A percentile compares a stretch with the other conserved stretches of the same genome.
Evolutionary conservation across 2,113 vertebrate species (phyloP).

Genomic region (Haemorhous mexicanus): DNA sequence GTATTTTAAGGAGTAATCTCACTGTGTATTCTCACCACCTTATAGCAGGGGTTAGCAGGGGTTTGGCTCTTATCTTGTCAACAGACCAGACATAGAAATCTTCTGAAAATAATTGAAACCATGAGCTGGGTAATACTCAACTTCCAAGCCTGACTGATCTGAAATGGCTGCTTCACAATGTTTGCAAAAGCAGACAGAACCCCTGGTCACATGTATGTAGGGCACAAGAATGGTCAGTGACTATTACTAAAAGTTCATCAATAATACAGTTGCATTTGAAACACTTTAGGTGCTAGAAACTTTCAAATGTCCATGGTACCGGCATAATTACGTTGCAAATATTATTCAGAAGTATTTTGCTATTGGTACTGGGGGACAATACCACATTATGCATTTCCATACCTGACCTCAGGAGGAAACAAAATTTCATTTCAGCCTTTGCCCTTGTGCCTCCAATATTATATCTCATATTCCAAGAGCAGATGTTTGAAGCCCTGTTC

Average conservation of each 20-base stretch:
- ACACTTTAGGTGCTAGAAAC: background rate
- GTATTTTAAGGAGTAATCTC: background rate
- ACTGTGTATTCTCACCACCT: background rate
- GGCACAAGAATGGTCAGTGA: background rate
- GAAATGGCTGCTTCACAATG: background rate
- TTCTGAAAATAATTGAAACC: constrained; percentile 7
- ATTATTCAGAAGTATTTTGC: background rate
- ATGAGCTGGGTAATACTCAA: background rate
- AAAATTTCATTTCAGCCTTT: background rate
- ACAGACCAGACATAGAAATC: background rate
- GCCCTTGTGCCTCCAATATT: background rate
- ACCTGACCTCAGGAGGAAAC: background rate
- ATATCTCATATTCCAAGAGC: background rate
- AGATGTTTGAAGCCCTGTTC: background rate
- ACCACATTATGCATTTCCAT: background rate
- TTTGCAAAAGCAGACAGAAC: background rate
- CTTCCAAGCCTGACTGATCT: background rate
- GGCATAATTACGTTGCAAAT: background rate
- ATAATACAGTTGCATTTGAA: background rate
- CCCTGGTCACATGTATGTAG: accelerated
- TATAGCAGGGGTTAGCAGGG: background rate
- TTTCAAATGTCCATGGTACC: background rate
- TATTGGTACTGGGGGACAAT: background rate
- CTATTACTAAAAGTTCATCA: background rate
- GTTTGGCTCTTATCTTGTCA: background rate